Percentiles rank a stretch among this genome's conserved stretches.
phyloP scores from a whole-genome alignment of 2,113 vertebrate genomes.

The Poeciliopsis occidentalis region DNA sequence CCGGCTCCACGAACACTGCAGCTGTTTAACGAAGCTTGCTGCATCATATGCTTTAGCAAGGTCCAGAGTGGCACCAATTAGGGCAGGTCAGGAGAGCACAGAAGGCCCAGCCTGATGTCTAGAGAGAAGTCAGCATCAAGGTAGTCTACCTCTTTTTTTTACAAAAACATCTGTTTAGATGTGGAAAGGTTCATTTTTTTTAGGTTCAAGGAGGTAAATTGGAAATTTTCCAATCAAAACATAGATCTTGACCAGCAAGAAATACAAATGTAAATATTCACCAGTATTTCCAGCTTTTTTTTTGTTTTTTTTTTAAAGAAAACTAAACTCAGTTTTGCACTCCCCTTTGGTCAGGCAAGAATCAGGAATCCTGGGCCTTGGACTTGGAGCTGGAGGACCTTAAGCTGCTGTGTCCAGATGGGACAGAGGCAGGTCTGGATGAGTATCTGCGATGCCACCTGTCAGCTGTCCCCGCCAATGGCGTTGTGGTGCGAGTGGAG shows the following conservation, averaged over 20 bases:
- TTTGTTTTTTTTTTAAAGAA: too few species aligned
- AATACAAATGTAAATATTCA: background rate
- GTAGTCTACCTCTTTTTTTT: background rate
- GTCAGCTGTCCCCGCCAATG: constrained; percentile 79
- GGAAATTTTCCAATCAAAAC: background rate
- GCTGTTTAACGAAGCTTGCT: constrained; percentile 59
- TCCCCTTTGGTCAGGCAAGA: constrained; percentile 69
- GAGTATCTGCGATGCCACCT: constrained; percentile 77
- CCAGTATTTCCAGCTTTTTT: background rate
- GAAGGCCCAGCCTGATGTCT: constrained; percentile 10
- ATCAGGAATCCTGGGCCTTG: constrained; percentile 84
- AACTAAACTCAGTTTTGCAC: background rate
- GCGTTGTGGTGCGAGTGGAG: constrained; percentile 80
- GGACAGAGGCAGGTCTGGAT: constrained; percentile 66
- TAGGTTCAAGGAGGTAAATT: background rate
- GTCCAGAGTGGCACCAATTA: constrained; percentile 55
- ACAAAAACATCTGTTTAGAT: background rate
- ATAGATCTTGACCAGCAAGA: background rate
- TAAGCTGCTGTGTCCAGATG: constrained; percentile 83
- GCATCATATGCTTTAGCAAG: constrained; percentile 61
- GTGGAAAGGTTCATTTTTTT: background rate
- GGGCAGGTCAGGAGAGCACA: constrained; percentile 49
- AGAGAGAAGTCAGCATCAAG: constrained; percentile 12
- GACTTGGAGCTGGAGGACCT: constrained; percentile 83
- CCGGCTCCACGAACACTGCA: constrained; percentile 32